Evolutionary conservation across 2,797 vertebrate genomes (phyloP), one percentile per base, ranked within the genome.

Genomic region (Enteromius paludinosus): DNA sequence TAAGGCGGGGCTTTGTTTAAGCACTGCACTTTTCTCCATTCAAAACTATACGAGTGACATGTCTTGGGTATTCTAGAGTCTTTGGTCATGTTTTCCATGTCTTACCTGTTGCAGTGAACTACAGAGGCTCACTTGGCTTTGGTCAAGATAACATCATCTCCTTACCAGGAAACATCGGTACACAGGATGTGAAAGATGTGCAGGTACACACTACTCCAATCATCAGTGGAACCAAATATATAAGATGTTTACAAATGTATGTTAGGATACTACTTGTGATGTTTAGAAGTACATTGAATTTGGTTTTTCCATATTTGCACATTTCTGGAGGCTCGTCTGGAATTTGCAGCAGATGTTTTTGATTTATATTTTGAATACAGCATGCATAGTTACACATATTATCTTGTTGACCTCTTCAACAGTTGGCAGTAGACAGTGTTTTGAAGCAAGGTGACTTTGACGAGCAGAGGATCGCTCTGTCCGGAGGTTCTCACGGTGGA

Each of bases 401-500:
- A 23, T 6, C 5, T 70, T 59, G 41, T 52, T 5, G 84, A 2
- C 38, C 71, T 79, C 69, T 79, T 72, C 2, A 38, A 11, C 83
- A 95, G 95, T 92, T 96, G 86, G 97, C 96, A 0, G 96, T 97
- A 38, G 94, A 98, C 91, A 94, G 90, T 69, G 90, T 97, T 79
- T 93, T 99, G 81, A 93, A 93, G 86, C 88, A 91, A 2, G 94
- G 90, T 0, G 30, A 47, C 0, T 93, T 97, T 12, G 94, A 99
- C 1, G 5, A 87, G 8, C 62, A 93, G 49, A 96, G 92, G 1
- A 94, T 98, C 59, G 96, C 95, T 0, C 85, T 99, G 52, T 88
- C 92, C 2, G 98, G 98, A 0, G 97, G 98, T 71, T 99, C 98
- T 0, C 98, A 99, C 0, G 98, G 98, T 0, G 98, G 98, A 81